phyloP scores from a whole-genome alignment of 2,113 vertebrate genomes.

The Nymphicus hollandicus region DNA sequence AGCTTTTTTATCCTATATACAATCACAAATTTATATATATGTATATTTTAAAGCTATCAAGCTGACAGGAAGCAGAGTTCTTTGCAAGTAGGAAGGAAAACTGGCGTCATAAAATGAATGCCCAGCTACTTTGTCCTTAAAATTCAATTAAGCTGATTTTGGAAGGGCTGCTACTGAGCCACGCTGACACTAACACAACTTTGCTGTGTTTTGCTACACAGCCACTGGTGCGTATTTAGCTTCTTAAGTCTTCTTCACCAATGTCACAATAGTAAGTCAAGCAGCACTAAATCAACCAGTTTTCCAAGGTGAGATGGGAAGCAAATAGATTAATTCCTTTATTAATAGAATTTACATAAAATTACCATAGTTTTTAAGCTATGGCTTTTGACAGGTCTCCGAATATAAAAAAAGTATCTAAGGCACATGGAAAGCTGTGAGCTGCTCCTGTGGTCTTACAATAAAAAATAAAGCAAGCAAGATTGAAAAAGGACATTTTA shows the following conservation, averaged over 20 bases:
- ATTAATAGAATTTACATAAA: background rate
- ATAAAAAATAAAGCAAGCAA: background rate
- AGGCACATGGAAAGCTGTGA: background rate
- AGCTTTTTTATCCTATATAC: background rate
- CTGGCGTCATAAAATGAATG: background rate
- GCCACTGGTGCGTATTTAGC: background rate
- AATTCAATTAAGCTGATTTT: background rate
- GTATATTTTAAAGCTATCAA: background rate
- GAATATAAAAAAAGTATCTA: background rate
- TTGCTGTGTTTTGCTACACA: background rate
- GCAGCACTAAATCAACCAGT: background rate
- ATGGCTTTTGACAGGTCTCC: constrained; percentile 7
- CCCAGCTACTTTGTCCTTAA: background rate
- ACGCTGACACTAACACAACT: background rate
- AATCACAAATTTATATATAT: background rate
- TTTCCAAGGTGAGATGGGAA: background rate
- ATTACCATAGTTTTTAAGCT: constrained; percentile 8
- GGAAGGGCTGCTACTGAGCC: background rate
- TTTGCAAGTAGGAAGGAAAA: background rate
- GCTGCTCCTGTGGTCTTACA: background rate
- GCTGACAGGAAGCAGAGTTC: background rate
- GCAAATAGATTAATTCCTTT: background rate
- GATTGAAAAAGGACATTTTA: background rate
- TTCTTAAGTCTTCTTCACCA: background rate
- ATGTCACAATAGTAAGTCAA: background rate